phyloP scores from a whole-genome alignment of 2,888 invertebrate genomes.

The Trypoxylon attenuatum region DNA sequence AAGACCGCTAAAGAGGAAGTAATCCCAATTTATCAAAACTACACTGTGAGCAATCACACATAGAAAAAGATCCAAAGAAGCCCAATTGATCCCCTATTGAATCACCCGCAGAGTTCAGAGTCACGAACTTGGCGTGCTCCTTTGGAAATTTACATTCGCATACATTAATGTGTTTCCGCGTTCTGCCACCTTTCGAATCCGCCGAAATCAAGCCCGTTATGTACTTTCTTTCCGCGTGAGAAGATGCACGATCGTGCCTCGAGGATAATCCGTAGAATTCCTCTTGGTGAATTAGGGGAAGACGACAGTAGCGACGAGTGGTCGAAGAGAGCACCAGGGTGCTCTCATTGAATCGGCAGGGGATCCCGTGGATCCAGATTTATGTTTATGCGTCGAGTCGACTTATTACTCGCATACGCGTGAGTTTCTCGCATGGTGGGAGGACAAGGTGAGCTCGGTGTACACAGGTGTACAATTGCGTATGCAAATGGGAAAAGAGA shows the following conservation, averaged over 20 bases:
- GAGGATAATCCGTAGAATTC: neutral
- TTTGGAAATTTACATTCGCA: constrained; percentile 15
- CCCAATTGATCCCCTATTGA: neutral
- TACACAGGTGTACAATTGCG: constrained; percentile 63
- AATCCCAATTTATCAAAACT: constrained; percentile 37
- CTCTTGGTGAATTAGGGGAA: neutral
- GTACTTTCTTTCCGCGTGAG: too few relatives aligned
- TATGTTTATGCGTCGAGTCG: constrained; percentile 18
- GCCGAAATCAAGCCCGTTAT: neutral
- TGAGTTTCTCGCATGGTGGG: constrained; percentile 9
- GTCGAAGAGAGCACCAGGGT: neutral
- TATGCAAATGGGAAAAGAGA: constrained; percentile 61
- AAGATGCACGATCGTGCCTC: neutral
- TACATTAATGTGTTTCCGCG: neutral
- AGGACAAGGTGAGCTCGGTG: constrained; percentile 23
- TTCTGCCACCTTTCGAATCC: neutral
- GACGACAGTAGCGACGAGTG: neutral
- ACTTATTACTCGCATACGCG: constrained; percentile 37
- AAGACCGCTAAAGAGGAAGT: constrained; percentile 17
- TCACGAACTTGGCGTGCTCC: neutral
- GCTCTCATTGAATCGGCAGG: constrained; percentile 35
- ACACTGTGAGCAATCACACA: constrained; percentile 14
- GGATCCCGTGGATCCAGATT: constrained; percentile 28
- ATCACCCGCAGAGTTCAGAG: neutral
- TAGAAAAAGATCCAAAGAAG: neutral